Evolutionary conservation across 1,140 invertebrate genomes (phyloP).

Genomic region (Nasonia giraulti): DNA sequence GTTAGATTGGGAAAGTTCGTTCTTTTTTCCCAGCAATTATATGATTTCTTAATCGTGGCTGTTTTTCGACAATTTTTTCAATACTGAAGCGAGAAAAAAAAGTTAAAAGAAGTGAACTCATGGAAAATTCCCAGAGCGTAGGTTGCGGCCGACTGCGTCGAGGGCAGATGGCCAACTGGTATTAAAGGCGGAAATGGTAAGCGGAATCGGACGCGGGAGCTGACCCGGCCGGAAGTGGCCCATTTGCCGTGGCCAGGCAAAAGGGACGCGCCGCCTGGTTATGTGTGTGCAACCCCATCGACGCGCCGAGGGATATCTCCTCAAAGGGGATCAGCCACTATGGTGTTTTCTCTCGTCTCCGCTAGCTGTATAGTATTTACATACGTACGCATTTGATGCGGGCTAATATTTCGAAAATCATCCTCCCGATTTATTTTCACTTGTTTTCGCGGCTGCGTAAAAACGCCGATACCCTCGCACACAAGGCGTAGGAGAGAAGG

Average conservation of each 20-base stretch:
- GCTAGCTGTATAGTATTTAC: neutral
- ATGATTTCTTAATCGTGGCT: too few species aligned
- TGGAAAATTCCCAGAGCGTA: too few species aligned
- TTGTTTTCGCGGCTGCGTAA: too few species aligned
- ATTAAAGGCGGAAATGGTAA: constrained; percentile 42
- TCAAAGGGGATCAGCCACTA: neutral
- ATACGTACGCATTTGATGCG: neutral
- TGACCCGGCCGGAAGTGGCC: constrained; percentile 35
- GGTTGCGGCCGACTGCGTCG: neutral
- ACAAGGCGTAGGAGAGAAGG: too few species aligned
- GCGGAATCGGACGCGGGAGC: constrained; percentile 43
- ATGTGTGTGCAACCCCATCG: neutral
- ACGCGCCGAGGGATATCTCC: neutral
- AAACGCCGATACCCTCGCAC: too few species aligned
- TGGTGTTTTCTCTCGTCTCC: neutral
- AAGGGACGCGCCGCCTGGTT: neutral
- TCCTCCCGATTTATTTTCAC: too few species aligned
- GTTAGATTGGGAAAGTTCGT: neutral
- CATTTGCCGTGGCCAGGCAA: constrained; percentile 26
- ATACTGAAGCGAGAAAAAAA: too few species aligned
- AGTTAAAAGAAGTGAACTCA: too few species aligned
- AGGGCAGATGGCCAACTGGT: constrained; percentile 43
- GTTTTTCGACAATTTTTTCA: too few species aligned
- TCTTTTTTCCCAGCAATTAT: too few species aligned
- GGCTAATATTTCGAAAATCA: too few species aligned